Percentiles rank a stretch among this genome's conserved stretches.
Evolutionary conservation across 2,888 invertebrate species (phyloP).

Genomic region (Lasioglossum oenotherae): DNA sequence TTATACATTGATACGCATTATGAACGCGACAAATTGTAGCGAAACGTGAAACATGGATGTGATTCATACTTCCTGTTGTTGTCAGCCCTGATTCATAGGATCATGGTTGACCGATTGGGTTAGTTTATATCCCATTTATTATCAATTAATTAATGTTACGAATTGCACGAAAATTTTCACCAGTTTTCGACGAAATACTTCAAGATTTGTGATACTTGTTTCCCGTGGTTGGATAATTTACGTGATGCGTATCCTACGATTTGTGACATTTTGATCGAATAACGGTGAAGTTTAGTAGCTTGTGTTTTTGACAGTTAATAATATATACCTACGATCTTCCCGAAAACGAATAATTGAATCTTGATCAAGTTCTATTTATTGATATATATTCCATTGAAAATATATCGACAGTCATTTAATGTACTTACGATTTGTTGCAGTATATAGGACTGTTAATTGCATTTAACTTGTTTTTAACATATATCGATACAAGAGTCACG

Average conservation of each 20-base stretch:
- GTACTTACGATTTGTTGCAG: slow-evolving; percentile 87
- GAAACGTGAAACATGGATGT: slow-evolving; percentile 57
- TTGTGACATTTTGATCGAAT: slow-evolving; percentile 37
- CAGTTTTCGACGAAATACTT: background rate
- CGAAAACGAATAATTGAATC: slow-evolving; percentile 2
- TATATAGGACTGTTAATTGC: slow-evolving; percentile 98
- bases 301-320: slow-evolving; percentile 77
- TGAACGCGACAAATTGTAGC: slow-evolving; percentile 31
- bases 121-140: slow-evolving; percentile 81
- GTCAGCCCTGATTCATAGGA: slow-evolving; percentile 82
- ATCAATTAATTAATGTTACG: slow-evolving; percentile 69
- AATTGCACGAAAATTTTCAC: slow-evolving; percentile 22
- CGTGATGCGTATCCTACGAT: slow-evolving; percentile 5
- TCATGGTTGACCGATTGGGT: slow-evolving; percentile 88
- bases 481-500: background rate
- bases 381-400: background rate
- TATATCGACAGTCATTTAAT: slow-evolving; percentile 5
- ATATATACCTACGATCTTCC: slow-evolving; percentile 20
- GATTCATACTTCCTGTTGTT: slow-evolving; percentile 83
- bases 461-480: slow-evolving; percentile 70
- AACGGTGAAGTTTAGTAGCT: slow-evolving; percentile 62
- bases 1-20: background rate
- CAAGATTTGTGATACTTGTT: background rate
- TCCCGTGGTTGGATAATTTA: background rate
- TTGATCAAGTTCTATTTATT: slow-evolving; percentile 16